Evolutionary conservation across 2,113 vertebrate genomes (phyloP), one percentile per base, ranked within the genome.

Genomic region (Grammomys dolichurus): DNA sequence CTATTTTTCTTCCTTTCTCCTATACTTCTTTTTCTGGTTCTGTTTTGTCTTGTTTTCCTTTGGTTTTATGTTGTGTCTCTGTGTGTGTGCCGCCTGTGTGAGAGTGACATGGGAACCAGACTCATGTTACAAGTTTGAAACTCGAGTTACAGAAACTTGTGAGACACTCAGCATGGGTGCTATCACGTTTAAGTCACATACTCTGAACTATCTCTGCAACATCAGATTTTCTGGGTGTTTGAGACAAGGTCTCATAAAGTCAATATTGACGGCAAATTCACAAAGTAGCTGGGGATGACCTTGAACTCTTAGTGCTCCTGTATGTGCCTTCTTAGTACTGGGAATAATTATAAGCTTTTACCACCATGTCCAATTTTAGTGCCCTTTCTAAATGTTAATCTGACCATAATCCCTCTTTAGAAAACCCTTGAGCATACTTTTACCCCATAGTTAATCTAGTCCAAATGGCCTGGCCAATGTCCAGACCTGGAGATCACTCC

Each of bases 341-440:
- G 19, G 3, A 85, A 65, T 28, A 43, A 54, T 87, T 87, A 70
- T 5, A 87, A 12, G 48, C 46, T 54, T 70, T 24, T 26, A 72
- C 33, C 51, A 26, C 12, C 33, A 70, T 5, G 46, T 36, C 46
- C 81, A 89, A 1, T 43, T 26, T 7, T 7, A 46, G 8, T 87
- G n/a, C 43, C 36, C 60, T 84, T 94, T 89, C n/a, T 75, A 90
- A 82, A 89, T 85, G 78, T 46, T n/a, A 67, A 89, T 70, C 26
- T 84, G 28, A 51, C 46, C 28, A 28, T 22, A 43, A 31, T 46
- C 58, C 17, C 16, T 58, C 75, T 93, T 91, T 36, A 26, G 28
- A 84, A 93, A 96, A 54, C 48, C 19, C 22, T 67, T 51, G 11
- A 43, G 19, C 17, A 86, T 43, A 87, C 0, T 56, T 94, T 58